Evolutionary conservation across 1,140 invertebrate genomes (phyloP), one percentile per base, ranked within the genome.

Genomic region (Penaeus vannamei): DNA sequence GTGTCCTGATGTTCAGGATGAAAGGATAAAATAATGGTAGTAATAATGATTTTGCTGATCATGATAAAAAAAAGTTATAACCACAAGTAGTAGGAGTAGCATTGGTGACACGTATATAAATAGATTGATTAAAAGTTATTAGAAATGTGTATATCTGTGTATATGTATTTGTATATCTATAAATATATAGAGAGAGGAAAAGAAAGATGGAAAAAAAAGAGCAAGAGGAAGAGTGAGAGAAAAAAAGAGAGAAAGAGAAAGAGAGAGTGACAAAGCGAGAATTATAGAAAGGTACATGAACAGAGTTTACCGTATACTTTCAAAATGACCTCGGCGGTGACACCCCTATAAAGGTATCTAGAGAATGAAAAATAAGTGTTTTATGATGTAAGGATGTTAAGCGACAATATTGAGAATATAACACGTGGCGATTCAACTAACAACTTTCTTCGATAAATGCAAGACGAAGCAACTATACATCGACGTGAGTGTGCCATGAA

Each of bases 141-240:
- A 26, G 23, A 69, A 26, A 32, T 72, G 1, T 72, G 66, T 72
- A 23, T 72, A 32, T 72, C n/a, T 72, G 22, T 72, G 32, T 72
- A n/a, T 72, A n/a, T 72, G 32, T 26, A 26, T 72, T 26, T 26
- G 8, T 10, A 22, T 72, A 72, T 72, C 17, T 72, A 72, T 72
- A 72, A 14, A 72, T 72, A n/a, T 72, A 2, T 72, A 66, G 12
- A 66, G 17, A 64, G 62, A 64, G 62, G n/a, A n/a, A 64, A n/a
- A 64, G 62, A 64, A n/a, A 64, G 62, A n/a, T n/a, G n/a, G n/a
- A n/a, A n/a, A n/a, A 64, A n/a, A 64, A n/a, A 64, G 62, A 64
- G 62, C 20, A n/a, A 64, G 62, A 64, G 62, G n/a, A n/a, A 64
- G 62, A 64, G 62, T 22, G 62, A 64, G 62, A 64, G 62, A 64